A percentile compares a stretch with the other conserved stretches of the same genome.
phyloP scores from a whole-genome alignment of 2,113 vertebrate genomes.

The Tachysurus vachellii region DNA sequence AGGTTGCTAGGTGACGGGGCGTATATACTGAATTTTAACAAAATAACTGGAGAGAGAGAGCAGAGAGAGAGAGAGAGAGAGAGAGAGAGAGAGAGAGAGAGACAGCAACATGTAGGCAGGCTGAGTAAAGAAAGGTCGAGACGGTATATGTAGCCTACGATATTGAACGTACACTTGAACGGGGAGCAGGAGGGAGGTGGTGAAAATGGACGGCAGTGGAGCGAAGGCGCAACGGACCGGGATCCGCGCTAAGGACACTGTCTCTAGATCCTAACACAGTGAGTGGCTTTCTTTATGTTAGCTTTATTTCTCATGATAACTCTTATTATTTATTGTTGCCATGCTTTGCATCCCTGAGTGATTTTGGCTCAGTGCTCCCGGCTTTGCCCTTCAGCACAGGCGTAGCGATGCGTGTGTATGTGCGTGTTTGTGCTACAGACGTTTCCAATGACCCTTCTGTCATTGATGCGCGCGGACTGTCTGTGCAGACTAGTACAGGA shows the following conservation, averaged over 20 bases:
- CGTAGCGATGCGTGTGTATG: slow-evolving; percentile 12
- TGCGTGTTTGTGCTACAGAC: not conserved
- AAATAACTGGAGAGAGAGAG: slow-evolving; percentile 64
- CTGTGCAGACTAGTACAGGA: slow-evolving; percentile 45
- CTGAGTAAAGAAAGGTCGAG: slow-evolving; percentile 67
- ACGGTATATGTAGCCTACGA: slow-evolving; percentile 53
- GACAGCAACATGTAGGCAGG: slow-evolving; percentile 76
- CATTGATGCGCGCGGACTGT: slow-evolving; percentile 70
- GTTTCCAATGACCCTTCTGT: slow-evolving; percentile 73
- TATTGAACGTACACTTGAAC: slow-evolving; percentile 40
- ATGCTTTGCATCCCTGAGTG: not conserved
- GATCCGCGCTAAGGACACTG: slow-evolving; percentile 62
- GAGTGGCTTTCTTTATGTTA: slow-evolving; percentile 55
- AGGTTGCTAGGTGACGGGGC: slow-evolving; percentile 78
- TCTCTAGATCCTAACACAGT: slow-evolving; percentile 68
- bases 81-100: slow-evolving; percentile 54
- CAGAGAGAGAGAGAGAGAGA: slow-evolving; percentile 61
- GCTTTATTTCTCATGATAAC: not conserved
- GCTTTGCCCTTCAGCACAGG: slow-evolving; percentile 71
- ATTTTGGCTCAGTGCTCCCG: slow-evolving; percentile 57
- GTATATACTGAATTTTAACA: slow-evolving; percentile 82
- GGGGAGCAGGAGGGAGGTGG: slow-evolving; percentile 49
- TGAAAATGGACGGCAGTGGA: slow-evolving; percentile 67
- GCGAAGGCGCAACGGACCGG: slow-evolving; percentile 66
- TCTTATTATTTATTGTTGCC: not conserved